These are phyloP conservation scores for Ichneumoninae sp. DNA, from an alignment of 2,888 invertebrate genomes.

Conservation along the genomic window DNA sequence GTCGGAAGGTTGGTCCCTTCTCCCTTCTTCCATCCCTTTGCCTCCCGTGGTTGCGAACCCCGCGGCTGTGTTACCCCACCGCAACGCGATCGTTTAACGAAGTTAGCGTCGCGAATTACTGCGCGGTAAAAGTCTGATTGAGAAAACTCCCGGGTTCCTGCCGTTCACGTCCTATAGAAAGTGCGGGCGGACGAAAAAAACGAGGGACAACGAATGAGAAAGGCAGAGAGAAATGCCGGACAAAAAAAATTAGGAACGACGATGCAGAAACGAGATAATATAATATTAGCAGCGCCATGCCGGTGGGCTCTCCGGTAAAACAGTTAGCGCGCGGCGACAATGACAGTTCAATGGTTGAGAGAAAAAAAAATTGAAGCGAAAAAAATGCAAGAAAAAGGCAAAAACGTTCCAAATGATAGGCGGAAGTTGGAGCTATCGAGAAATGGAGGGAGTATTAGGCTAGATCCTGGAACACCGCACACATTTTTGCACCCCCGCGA, in stretches of 20 bases:
- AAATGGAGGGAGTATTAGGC: not conserved
- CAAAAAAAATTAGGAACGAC: slow-evolving; percentile 81
- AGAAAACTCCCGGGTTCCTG: slow-evolving; percentile 76
- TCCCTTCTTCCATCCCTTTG: slow-evolving; percentile 17
- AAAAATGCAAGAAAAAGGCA: slow-evolving; percentile 40
- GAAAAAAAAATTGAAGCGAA: slow-evolving; percentile 42
- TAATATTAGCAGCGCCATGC: slow-evolving; percentile 78
- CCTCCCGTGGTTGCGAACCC: slow-evolving; percentile 55
- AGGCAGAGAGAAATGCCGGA: slow-evolving; percentile 57
- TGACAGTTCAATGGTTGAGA: slow-evolving; percentile 62
- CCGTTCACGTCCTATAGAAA: slow-evolving; percentile 7
- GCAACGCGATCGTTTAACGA: slow-evolving; percentile 76
- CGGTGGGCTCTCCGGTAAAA: slow-evolving; percentile 70
- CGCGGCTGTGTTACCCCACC: slow-evolving; percentile 63
- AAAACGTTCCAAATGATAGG: not conserved
- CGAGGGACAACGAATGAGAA: slow-evolving; percentile 49
- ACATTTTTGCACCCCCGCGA: not conserved
- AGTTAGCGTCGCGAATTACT: slow-evolving; percentile 81
- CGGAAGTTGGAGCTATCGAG: not conserved
- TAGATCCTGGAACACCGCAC: not conserved
- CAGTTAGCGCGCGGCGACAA: slow-evolving; percentile 67
- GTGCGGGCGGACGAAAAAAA: slow-evolving; percentile 3
- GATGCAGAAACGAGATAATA: slow-evolving; percentile 82
- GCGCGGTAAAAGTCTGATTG: slow-evolving; percentile 82
- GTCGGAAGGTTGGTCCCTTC: slow-evolving; percentile 43